Percentiles rank a stretch among this genome's conserved stretches.
phyloP scores from a whole-genome alignment of 2,888 invertebrate genomes.

The Napeogenes sylphis region DNA sequence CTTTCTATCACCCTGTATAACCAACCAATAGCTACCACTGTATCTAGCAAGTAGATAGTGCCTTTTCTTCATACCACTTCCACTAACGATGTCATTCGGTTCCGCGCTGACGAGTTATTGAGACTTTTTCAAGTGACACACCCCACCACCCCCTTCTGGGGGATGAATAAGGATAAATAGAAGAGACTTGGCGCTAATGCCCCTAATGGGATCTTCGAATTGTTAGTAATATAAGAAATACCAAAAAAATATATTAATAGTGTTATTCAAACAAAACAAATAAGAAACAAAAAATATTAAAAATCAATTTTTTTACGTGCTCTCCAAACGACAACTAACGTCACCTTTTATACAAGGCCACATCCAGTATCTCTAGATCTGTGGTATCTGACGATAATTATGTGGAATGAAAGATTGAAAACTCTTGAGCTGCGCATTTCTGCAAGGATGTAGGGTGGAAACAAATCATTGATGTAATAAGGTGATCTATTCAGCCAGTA shows the following conservation, averaged over 20 bases:
- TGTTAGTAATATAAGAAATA: too few relatives aligned
- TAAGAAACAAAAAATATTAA: too few relatives aligned
- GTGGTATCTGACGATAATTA: constrained; percentile 66
- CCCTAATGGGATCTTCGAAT: too few relatives aligned
- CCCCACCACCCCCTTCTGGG: constrained; percentile 35
- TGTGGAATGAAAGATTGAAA: constrained; percentile 68
- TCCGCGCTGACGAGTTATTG: constrained; percentile 73
- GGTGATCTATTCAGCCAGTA: constrained; percentile 29
- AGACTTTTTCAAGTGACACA: constrained; percentile 74
- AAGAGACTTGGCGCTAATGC: constrained; percentile 31
- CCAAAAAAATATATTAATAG: too few relatives aligned
- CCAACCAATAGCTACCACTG: constrained; percentile 52
- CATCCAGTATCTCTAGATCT: constrained; percentile 37
- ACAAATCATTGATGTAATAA: constrained; percentile 36
- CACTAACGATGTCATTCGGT: constrained; percentile 76
- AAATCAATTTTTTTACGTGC: too few relatives aligned
- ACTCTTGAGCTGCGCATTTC: constrained; percentile 54
- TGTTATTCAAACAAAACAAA: too few relatives aligned
- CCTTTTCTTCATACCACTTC: constrained; percentile 74
- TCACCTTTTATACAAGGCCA: background rate
- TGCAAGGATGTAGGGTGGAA: constrained; percentile 39
- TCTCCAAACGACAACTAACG: background rate
- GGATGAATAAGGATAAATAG: constrained; percentile 34
- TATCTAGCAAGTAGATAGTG: constrained; percentile 62
- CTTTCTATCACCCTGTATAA: constrained; percentile 46